Evolutionary conservation across 2,113 vertebrate genomes (phyloP), one percentile per base, ranked within the genome.

Genomic region (Tiliqua scincoides): DNA sequence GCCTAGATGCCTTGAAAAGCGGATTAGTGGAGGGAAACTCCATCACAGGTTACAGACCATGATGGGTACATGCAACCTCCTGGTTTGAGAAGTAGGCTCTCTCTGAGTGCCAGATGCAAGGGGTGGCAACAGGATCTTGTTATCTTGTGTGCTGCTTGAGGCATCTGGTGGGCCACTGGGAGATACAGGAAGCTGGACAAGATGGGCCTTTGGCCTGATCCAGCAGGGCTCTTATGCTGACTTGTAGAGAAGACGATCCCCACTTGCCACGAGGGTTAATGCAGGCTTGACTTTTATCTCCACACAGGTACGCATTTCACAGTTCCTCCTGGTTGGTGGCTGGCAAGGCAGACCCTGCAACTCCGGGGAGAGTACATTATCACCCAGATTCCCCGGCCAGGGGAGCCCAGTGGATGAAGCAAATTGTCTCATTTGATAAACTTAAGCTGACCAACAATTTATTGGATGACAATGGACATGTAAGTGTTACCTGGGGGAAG

Each of bases 381-480:
- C 99, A 99, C 93, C 99, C 99, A 0, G 99, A 99, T 94, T 99
- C 99, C 2, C 99, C 99, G 0, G 99, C 99, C 48, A 99, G 99
- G 92, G 99, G 99, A 1, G 98, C 99, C 0, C 98, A 99, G 94
- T 99, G 99, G 99, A 99, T 99, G 99, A 99, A 99, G 91, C 99
- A 99, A 88, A 99, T 99, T 12, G 99, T 99, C 62, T 99, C 99
- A 11, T 99, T 99, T 63, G 99, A 99, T 92, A 99, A 99, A 90
- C 97, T 99, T 87, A 99, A 99, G 90, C 97, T 99, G 91, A 99
- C 99, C 85, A 99, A 99, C 95, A 99, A 99, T 91, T 96, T 99
- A 89, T 93, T 99, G 96, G 99, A 99, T n/a, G 99, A 99, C 95
- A 99, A 99, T 4, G 99, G 99, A 67, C 99, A 99, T 67, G 99